phyloP scores from a whole-genome alignment of 2,888 invertebrate genomes.

The Elgonia sp. region DNA sequence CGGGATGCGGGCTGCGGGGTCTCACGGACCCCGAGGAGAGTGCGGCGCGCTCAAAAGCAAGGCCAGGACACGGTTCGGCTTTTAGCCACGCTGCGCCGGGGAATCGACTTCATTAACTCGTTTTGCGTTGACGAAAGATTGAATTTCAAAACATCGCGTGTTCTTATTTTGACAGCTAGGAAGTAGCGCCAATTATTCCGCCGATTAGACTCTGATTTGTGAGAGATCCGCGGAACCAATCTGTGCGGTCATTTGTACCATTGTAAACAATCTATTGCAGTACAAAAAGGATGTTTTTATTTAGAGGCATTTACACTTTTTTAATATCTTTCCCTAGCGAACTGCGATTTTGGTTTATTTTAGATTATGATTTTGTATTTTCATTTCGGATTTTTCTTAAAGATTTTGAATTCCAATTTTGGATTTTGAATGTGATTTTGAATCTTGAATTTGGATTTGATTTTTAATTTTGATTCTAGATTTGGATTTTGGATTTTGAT shows the following conservation, averaged over 20 bases:
- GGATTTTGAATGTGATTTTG: no score
- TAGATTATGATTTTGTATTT: no score
- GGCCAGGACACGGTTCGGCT: conserved; percentile 60
- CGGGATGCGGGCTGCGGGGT: conserved; percentile 22
- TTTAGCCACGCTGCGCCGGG: conserved; percentile 56
- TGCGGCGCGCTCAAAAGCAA: conserved; percentile 59
- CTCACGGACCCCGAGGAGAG: conserved; percentile 45
- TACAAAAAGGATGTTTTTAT: no score
- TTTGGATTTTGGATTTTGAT: no score
- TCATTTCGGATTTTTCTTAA: no score
- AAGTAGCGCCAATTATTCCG: conserved; percentile 32
- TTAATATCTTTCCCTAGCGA: no score
- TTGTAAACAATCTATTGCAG: not conserved
- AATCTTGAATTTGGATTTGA: no score
- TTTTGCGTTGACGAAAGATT: conserved; percentile 67
- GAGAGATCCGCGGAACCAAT: not conserved
- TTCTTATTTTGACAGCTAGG: conserved; percentile 56
- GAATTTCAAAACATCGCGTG: conserved; percentile 64
- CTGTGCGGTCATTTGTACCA: conserved; percentile 14
- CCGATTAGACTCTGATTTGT: conserved; percentile 43
- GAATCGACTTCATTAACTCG: conserved; percentile 69
- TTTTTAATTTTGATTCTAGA: no score
- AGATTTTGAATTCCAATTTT: no score
- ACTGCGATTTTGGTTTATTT: no score
- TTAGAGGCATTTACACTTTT: no score